Evolutionary conservation across 2,113 vertebrate genomes (phyloP).

Genomic region (Platichthys flesus): DNA sequence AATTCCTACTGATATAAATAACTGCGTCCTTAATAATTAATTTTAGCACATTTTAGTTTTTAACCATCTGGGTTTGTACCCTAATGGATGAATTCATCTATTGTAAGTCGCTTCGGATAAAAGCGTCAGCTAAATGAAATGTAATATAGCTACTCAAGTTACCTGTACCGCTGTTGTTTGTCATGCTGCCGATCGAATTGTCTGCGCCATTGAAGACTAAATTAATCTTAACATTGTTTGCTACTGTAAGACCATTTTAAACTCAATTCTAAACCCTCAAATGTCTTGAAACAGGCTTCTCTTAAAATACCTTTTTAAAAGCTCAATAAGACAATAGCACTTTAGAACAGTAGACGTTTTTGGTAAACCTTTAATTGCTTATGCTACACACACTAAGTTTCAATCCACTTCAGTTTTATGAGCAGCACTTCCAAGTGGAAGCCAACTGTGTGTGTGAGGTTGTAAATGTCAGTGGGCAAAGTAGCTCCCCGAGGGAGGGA

Average conservation of each 20-base stretch:
- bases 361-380: not conserved
- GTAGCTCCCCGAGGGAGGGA: slow-evolving; percentile 29
- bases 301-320: not conserved
- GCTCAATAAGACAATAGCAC: not conserved
- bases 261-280: too few relatives aligned
- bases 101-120: too few relatives aligned
- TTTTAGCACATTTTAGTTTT: not conserved
- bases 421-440: slow-evolving; percentile 29
- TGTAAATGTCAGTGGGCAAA: slow-evolving; percentile 65
- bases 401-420: slow-evolving; percentile 4
- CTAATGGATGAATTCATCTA: too few relatives aligned
- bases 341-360: not conserved
- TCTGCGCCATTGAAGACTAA: too few relatives aligned
- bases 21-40: not conserved
- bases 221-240: too few relatives aligned
- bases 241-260: too few relatives aligned
- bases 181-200: too few relatives aligned
- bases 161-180: too few relatives aligned
- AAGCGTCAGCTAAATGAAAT: too few relatives aligned
- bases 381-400: not conserved
- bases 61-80: too few relatives aligned
- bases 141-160: not conserved
- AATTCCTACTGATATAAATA: not conserved
- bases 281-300: not conserved
- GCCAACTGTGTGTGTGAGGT: slow-evolving; percentile 26